Conservation (phyloP, 2,797 vertebrate genomes). For the Bucorvus abyssinicus region DNA sequence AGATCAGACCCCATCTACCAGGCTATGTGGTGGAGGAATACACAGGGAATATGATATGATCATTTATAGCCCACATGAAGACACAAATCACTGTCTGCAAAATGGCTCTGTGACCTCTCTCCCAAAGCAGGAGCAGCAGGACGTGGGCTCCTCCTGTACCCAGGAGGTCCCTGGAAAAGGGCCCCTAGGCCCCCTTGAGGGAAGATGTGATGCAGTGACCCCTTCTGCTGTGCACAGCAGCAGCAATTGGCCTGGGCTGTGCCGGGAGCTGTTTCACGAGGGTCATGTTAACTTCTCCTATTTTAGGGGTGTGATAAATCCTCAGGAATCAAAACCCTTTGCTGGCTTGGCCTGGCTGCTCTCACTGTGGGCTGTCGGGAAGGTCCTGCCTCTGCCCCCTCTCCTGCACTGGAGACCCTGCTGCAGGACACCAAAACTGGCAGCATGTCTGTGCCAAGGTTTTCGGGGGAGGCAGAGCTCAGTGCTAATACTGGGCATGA, state of each 20-base stretch:
- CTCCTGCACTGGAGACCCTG: not conserved
- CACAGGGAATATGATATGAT: not conserved
- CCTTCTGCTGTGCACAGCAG: not conserved
- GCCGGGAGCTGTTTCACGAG: not conserved
- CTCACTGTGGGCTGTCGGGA: not conserved
- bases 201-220: not conserved
- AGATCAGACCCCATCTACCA: not conserved
- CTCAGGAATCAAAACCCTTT: slow-evolving; percentile 16
- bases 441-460: not conserved
- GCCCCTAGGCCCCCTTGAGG: not conserved
- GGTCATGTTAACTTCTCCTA: slow-evolving; percentile 3
- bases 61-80: fast-evolving
- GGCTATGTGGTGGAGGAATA: not conserved
- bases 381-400: not conserved
- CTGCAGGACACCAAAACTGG: not conserved
- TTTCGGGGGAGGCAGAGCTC: not conserved
- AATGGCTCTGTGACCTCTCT: not conserved
- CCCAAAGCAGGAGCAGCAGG: not conserved
- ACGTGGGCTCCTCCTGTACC: not conserved
- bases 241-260: not conserved
- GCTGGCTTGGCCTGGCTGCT: not conserved
- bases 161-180: not conserved
- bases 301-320: slow-evolving; percentile 42
- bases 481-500: fast-evolving
- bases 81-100: not conserved